Evolutionary conservation across 2,888 invertebrate genomes (phyloP), one percentile per base, ranked within the genome.

Genomic region (Chironomus tentans): DNA sequence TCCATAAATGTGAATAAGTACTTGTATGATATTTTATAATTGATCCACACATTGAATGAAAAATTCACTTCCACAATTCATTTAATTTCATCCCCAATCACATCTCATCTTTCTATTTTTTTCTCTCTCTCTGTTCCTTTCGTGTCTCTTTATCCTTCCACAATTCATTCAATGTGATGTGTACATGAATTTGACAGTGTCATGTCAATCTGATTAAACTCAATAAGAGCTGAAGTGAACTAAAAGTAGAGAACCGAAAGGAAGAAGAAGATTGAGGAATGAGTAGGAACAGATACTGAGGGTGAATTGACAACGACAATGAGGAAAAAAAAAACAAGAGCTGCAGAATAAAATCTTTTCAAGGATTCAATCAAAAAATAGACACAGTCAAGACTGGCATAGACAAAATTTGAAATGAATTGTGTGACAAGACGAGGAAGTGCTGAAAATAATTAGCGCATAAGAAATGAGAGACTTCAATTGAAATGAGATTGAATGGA

Each of bases 131-230:
- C 50, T n/a, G 13, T 38, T 38, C 38, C 38, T 38, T 38, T 38
- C 38, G 38, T 38, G 38, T 38, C 38, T 50, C 6, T 50, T 56
- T 18, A 56, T 56, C 56, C 56, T 18, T 56, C 18, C 15, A 56
- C 56, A 56, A 56, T 56, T 56, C 47, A 70, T 50, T 48, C 70
- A 50, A 24, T 65, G 65, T 62, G 62, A 48, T 61, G 46, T 72
- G 62, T 62, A 61, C 72, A 72, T 72, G 72, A 72, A 72, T 72
- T 72, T 72, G 72, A 72, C 72, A 72, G 22, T 72, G 61, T 72
- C 72, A 72, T 72, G 72, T 72, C 72, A 72, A 72, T 72, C 72
- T 72, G 72, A 72, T 72, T 72, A 72, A 72, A 72, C 62, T 72
- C 72, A 72, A 62, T 72, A n/a, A 38, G 72, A 50, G 10, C 38